Evolutionary conservation across 2,888 invertebrate genomes (phyloP), one percentile per base, ranked within the genome.

Genomic region (Amaurobius ferox): DNA sequence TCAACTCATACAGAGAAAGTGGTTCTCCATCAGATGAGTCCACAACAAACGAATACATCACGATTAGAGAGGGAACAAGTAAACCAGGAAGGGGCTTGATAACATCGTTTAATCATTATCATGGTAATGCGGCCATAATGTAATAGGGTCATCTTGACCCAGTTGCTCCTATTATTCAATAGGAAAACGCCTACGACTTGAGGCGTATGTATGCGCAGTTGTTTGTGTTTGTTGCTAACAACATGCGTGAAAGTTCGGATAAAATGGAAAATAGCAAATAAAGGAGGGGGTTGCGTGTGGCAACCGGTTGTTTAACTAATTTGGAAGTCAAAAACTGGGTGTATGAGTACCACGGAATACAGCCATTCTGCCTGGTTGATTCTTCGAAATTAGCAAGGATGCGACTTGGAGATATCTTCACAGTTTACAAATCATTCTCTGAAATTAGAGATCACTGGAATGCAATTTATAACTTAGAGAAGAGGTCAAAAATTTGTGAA

Each of bases 101-200:
- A 55, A 3, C 55, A 55, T 55, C 55, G 23, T 23, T 55, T 55
- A 55, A 55, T 55, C 23, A 55, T 55, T 55, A 55, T 23, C 55
- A 55, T 55, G 55, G 23, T 55, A 55, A 55, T 55, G 55, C 55
- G 55, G 55, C 55, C 55, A 55, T 55, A 55, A 55, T 55, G 55
- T 55, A 55, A 55, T 55, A 55, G 55, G 55, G 55, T 55, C 55
- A 55, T 55, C 55, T 55, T 55, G 55, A 55, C 55, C 23, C 23
- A 55, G 3, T 55, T 55, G 55, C 55, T 23, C 55, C 55, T 11
- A 55, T 55, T 55, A 55, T 55, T 55, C 55, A 55, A 55, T 55
- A 55, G 55, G 16, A 44, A 16, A 11, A 55, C 55, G 55, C 55
- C 55, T 23, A 55, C 55, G 55, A 55, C 6, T 55, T 3, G 23